A percentile compares a stretch with the other conserved stretches of the same genome.
Conservation (phyloP, 2,888 invertebrate genomes). For the Cephus pygmeus region DNA sequence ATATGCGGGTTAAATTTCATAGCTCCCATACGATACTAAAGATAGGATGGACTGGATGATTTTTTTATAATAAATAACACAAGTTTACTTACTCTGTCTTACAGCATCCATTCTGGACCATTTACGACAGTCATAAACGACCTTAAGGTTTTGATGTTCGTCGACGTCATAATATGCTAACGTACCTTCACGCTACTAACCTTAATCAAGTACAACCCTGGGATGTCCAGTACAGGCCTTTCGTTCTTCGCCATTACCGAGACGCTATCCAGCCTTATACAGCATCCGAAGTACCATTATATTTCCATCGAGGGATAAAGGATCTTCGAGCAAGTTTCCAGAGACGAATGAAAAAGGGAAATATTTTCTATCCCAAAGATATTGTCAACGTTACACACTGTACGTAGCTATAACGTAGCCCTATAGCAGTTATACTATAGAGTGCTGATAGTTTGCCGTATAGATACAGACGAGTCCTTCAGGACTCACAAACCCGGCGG, state of each 20-base stretch:
- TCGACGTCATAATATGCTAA: constrained; percentile 50
- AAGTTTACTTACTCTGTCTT: not conserved
- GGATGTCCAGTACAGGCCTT: constrained; percentile 21
- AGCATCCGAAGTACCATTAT: not conserved
- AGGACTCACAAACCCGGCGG: constrained; percentile 56
- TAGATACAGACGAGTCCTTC: constrained; percentile 57
- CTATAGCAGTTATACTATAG: not conserved
- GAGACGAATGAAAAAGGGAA: not conserved
- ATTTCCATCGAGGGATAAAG: not conserved
- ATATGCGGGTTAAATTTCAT: not conserved
- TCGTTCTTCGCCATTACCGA: constrained; percentile 1
- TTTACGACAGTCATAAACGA: constrained; percentile 39
- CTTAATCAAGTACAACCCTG: constrained; percentile 50
- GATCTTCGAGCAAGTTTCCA: not conserved
- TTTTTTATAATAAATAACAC: not conserved
- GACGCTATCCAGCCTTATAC: not conserved
- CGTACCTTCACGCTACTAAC: constrained; percentile 36
- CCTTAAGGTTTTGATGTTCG: constrained; percentile 43
- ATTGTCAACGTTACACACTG: not conserved
- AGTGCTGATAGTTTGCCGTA: constrained; percentile 49
- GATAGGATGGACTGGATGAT: not conserved
- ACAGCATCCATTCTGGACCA: constrained; percentile 4
- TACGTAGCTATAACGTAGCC: not conserved
- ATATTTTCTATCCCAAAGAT: not conserved
- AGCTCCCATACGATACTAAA: not conserved